Evolutionary conservation across 2,888 invertebrate species (phyloP), one percentile per base, ranked within the genome.

Genomic region (Thera obeliscata): DNA sequence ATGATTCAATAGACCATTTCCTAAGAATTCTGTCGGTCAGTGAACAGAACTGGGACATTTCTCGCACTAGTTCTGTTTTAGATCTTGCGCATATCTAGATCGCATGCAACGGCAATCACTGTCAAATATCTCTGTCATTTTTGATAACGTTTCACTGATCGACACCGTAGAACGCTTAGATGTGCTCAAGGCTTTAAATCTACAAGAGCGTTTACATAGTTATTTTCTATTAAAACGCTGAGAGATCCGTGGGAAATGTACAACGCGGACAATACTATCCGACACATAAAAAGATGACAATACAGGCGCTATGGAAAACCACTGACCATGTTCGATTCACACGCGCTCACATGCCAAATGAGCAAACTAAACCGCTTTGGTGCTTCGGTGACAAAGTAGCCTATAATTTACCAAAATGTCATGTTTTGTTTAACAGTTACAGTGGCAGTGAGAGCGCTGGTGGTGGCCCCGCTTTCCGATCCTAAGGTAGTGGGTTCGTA

Each of bases 271-370:
- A 88, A 88, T 87, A 82, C 84, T 82, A 83, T 72, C 81, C 80
- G 70, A 68, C 75, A 79, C 77, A 89, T 83, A 87, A 89, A 90
- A 88, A 90, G 84, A 87, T 84, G 82, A 89, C 90, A 90, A 89
- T 87, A 78, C 81, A 76, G 69, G 72, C 76, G 74, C 81, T 77
- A 83, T 85, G 86, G 83, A 86, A 88, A 88, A 85, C 84, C 85
- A 83, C 84, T 73, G 76, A 85, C 84, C 81, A 81, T 82, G 78
- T 70, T 75, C 70, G 70, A 80, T 85, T 87, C 86, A 85, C 86
- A 86, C 84, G 83, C 69, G 66, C 64, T 69, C 67, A 56, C 67
- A 67, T 55, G 69, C 72, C 71, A 73, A 75, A 73, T 68, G 72
- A 72, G 64, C 64, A 56, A 52, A 66, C 66, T 60, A 60, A 46